phyloP scores from a whole-genome alignment of 2,797 vertebrate genomes.

The Eidolon dupreanum region DNA sequence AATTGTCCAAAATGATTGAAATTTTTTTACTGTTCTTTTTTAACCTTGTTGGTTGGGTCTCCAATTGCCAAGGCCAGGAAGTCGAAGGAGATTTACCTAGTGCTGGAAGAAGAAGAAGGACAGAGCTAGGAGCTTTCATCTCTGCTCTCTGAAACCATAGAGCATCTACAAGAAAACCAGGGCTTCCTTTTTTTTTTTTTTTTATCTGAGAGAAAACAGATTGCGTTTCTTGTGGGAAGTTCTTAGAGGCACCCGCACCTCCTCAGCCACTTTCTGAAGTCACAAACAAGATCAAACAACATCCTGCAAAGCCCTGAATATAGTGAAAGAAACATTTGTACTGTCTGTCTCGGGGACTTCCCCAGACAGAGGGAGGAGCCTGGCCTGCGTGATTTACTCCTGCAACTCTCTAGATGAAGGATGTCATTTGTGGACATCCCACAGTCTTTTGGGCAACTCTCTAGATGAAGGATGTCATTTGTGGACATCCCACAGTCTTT shows the following conservation, averaged over 20 bases:
- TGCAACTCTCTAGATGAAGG: not conserved
- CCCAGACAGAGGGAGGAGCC: constrained; percentile 11
- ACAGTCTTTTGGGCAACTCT: not conserved
- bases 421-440: not conserved
- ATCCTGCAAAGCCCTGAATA: not conserved
- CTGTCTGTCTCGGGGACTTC: constrained; percentile 24
- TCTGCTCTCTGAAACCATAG: constrained; percentile 52
- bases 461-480: not conserved
- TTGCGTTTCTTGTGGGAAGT: constrained; percentile 64
- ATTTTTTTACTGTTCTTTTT: not conserved
- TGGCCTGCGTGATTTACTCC: not conserved
- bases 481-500: not conserved
- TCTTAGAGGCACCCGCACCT: constrained; percentile 45
- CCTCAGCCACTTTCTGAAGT: constrained; percentile 36
- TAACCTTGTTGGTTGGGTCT: not conserved
- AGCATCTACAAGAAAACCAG: constrained; percentile 22
- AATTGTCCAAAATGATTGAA: not conserved
- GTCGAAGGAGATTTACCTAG: not conserved
- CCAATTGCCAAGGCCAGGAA: not conserved
- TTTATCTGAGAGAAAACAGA: constrained; percentile 50
- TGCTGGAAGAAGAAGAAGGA: constrained; percentile 25
- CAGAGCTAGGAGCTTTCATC: constrained; percentile 33
- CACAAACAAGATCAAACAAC: constrained; percentile 66
- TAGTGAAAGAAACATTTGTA: constrained; percentile 44
- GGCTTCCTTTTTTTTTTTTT: constrained; percentile 34